phyloP scores from a whole-genome alignment of 2,797 vertebrate genomes.

The Nyctibius grandis region DNA sequence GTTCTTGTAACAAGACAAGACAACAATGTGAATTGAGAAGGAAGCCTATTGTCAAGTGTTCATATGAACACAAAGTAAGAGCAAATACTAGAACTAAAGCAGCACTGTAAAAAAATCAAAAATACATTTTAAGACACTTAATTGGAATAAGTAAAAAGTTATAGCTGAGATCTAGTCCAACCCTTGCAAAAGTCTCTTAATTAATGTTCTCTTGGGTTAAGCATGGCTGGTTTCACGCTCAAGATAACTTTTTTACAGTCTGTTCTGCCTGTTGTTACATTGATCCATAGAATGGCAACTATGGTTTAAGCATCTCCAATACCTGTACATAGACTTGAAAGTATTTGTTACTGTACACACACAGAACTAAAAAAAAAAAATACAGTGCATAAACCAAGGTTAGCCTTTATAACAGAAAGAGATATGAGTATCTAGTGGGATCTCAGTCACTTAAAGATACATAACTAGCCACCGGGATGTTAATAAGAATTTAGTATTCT shows the following conservation, averaged over 20 bases:
- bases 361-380: not conserved
- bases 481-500: not conserved
- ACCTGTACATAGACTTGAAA: not conserved
- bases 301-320: not conserved
- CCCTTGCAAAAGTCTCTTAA: not conserved
- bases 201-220: not conserved
- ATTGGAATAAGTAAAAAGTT: not conserved
- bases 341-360: not conserved
- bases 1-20: not conserved
- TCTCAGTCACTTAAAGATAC: not conserved
- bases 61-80: not conserved
- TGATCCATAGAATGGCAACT: not conserved
- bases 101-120: not conserved
- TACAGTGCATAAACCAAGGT: not conserved
- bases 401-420: not conserved
- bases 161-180: not conserved
- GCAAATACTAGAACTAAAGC: not conserved
- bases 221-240: not conserved
- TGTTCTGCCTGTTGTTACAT: not conserved
- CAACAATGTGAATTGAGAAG: not conserved
- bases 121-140: not conserved
- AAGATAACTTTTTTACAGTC: not conserved
- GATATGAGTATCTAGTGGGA: not conserved
- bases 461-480: not conserved
- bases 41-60: not conserved